Conservation (phyloP, 2,113 vertebrate species). For the Cyprinus carpio region DNA sequence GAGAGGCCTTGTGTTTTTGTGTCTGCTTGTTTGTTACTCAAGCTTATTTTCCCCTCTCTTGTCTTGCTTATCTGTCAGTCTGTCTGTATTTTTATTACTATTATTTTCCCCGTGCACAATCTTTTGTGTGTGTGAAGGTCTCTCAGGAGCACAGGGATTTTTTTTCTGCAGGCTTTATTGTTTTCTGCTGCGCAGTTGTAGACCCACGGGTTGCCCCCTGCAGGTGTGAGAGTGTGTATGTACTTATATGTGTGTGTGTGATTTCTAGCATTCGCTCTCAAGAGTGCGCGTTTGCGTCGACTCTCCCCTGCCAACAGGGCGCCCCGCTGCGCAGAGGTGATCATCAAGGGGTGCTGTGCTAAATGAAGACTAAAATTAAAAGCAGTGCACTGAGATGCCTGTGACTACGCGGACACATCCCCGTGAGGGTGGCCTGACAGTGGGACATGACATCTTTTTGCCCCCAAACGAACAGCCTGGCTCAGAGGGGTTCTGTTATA, state of each 20-base stretch:
- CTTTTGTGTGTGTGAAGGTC: slow-evolving; percentile 52
- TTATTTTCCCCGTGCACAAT: slow-evolving; percentile 2
- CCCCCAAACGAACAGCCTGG: slow-evolving; percentile 31
- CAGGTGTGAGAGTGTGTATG: slow-evolving; percentile 58
- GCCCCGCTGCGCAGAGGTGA: slow-evolving; percentile 44
- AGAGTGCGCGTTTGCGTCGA: not conserved
- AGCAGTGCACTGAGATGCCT: slow-evolving; percentile 56
- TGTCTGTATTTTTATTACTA: slow-evolving; percentile 40
- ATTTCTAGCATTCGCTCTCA: not conserved
- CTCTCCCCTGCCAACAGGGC: slow-evolving; percentile 49
- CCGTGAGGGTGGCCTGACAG: slow-evolving; percentile 24
- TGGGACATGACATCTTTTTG: slow-evolving; percentile 30
- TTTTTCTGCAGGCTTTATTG: slow-evolving; percentile 66
- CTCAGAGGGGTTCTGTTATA: slow-evolving; percentile 45
- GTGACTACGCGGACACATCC: slow-evolving; percentile 55
- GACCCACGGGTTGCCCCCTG: slow-evolving; percentile 63
- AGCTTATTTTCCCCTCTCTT: slow-evolving; percentile 33
- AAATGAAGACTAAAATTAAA: slow-evolving; percentile 60
- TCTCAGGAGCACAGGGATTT: slow-evolving; percentile 57
- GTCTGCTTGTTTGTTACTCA: slow-evolving; percentile 46
- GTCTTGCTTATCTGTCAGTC: slow-evolving; percentile 43
- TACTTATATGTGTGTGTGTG: not conserved
- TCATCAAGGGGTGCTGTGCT: slow-evolving; percentile 58
- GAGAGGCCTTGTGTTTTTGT: slow-evolving; percentile 36
- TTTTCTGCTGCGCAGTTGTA: slow-evolving; percentile 73